These are phyloP conservation scores for Rhagonycha fulva DNA, from an alignment of 2,888 invertebrate genomes.

Conservation along the genomic window DNA sequence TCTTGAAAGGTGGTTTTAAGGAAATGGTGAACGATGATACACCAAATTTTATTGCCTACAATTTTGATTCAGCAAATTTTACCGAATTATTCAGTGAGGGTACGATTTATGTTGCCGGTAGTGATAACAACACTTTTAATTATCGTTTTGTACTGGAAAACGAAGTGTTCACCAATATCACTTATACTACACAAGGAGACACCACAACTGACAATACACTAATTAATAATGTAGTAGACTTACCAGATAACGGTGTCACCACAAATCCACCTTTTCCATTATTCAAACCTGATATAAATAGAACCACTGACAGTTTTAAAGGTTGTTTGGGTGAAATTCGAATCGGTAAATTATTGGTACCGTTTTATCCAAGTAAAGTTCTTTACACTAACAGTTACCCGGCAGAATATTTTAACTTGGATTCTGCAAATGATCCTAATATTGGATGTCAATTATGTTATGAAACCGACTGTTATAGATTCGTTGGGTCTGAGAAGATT, in stretches of 20 bases:
- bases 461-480: constrained; percentile 70
- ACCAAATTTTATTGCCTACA: constrained; percentile 55
- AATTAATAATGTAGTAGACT: constrained; percentile 49
- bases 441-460: constrained; percentile 85
- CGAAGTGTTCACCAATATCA: constrained; percentile 46
- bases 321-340: constrained; percentile 90
- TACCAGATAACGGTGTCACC: constrained; percentile 36
- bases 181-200: constrained; percentile 44
- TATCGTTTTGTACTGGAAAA: constrained; percentile 45
- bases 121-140: constrained; percentile 50
- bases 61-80: constrained; percentile 59
- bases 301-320: constrained; percentile 48
- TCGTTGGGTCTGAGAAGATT: neutral
- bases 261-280: constrained; percentile 41
- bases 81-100: constrained; percentile 58
- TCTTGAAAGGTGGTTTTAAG: constrained; percentile 54
- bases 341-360: constrained; percentile 80
- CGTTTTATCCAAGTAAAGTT: constrained; percentile 81
- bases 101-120: constrained; percentile 59
- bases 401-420: constrained; percentile 50
- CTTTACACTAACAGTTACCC: constrained; percentile 62
- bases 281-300: constrained; percentile 48
- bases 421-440: constrained; percentile 49
- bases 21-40: constrained; percentile 60
- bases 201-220: constrained; percentile 47